phyloP scores from a whole-genome alignment of 2,113 vertebrate species.

The Diadophis punctatus region DNA sequence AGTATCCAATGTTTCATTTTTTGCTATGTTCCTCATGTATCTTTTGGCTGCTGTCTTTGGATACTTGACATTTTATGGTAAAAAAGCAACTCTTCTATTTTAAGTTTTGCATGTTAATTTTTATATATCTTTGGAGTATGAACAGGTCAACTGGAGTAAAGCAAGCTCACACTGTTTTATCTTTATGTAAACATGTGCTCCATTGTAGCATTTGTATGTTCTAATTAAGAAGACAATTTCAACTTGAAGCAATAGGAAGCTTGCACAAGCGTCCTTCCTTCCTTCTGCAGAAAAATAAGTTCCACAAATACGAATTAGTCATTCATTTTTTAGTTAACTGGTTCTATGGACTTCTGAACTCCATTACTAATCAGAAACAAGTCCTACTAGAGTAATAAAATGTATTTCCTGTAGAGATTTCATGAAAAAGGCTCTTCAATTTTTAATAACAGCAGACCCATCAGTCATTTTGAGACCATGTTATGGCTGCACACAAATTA shows the following conservation, averaged over 20 bases:
- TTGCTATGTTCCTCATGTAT: conserved; percentile 97
- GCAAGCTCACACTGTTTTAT: neutral
- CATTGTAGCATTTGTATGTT: neutral
- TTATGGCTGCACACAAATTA: neutral
- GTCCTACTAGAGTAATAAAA: neutral
- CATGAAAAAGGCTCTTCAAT: neutral
- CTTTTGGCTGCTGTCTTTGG: conserved; percentile 94
- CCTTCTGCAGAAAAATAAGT: neutral
- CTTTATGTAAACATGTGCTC: neutral
- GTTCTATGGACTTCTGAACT: neutral
- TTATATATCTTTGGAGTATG: neutral
- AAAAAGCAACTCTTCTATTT: conserved; percentile 53
- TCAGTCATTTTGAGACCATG: neutral
- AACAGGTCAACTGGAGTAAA: neutral
- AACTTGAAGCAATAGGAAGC: neutral
- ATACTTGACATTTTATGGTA: conserved; percentile 95
- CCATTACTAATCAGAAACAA: neutral
- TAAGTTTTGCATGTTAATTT: neutral
- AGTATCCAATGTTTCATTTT: conserved; percentile 94
- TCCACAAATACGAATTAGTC: neutral
- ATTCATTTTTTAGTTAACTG: neutral
- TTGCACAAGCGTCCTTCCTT: neutral
- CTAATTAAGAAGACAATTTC: neutral
- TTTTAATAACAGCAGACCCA: neutral
- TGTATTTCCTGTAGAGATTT: neutral